Evolutionary conservation across 2,113 vertebrate genomes (phyloP), one percentile per base, ranked within the genome.

Genomic region (Chauna torquata): DNA sequence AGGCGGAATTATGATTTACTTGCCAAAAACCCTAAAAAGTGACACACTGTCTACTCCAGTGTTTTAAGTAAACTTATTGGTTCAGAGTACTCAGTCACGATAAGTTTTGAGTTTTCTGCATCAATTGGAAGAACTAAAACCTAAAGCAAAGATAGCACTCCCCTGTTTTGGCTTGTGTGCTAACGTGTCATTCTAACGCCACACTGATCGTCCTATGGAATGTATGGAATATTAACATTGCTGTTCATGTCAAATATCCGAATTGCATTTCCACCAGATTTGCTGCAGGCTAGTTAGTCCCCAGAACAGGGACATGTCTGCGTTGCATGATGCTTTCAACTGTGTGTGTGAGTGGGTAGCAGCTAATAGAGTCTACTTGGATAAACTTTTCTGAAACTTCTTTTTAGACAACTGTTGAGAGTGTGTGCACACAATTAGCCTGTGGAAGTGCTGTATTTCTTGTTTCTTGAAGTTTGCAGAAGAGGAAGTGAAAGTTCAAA

Each of bases 391-490:
- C 36, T 44, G 36, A 88, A 62, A 75, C 25, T 11, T 52, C 36
- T 36, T 68, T 61, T 78, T 68, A 19, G 28, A 16, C 28, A 24
- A 10, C 11, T 5, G 2, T 59, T 68, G 28, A 30, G 55, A 76
- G 47, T 30, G 16, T 3, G 6, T 1, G 3, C 1, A 0, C 8
- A 2, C 12, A 36, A 1, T 66, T 24, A 9, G 6, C 28, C 4
- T 49, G 11, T 66, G 34, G 27, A 64, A 88, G n/a, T 2, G 4
- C 42, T 76, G 2, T 57, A 4, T 20, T 40, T 40, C 49, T 54
- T 52, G 5, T 55, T 55, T 36, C 44, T 77, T 82, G 3, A 75
- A 57, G 74, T 27, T 58, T 75, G 42, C 2, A 4, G 30, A 77
- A 64, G 38, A 50, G 66, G 16, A 52, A 28, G 30, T 71, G 66